Percentiles rank a stretch among this genome's conserved stretches.
phyloP scores from a whole-genome alignment of 1,140 invertebrate genomes.

The Bathynomus jamesi region DNA sequence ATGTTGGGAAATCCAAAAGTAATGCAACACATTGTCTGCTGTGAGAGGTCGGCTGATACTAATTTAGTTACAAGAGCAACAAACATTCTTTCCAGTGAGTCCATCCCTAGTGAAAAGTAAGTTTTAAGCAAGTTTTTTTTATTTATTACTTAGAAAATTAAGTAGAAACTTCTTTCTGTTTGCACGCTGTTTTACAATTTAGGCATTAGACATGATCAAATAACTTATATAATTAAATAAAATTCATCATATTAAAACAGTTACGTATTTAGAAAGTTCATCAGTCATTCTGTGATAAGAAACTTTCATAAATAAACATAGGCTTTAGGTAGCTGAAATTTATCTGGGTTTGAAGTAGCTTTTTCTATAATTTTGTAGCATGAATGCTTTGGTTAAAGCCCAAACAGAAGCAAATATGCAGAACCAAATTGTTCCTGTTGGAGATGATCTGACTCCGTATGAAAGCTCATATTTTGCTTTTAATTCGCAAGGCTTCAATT shows the following conservation, averaged over 20 bases:
- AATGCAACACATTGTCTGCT: neutral
- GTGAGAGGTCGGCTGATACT: neutral
- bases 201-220: no score
- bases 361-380: neutral
- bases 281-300: no score
- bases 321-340: no score
- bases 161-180: no score
- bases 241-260: no score
- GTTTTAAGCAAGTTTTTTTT: neutral
- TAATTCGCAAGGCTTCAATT: neutral
- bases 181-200: no score
- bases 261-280: no score
- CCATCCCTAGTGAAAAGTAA: neutral
- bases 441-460: neutral
- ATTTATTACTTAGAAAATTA: no score
- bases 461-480: neutral
- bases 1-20: neutral
- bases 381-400: neutral
- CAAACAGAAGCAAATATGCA: neutral
- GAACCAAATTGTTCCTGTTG: neutral
- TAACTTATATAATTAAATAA: no score
- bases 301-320: no score
- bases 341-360: no score
- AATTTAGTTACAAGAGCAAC: neutral
- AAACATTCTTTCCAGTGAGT: neutral